Percentiles rank a stretch among this genome's conserved stretches.
Conservation (phyloP, 2,113 vertebrate species). For the Pyrgilauda ruficollis region DNA sequence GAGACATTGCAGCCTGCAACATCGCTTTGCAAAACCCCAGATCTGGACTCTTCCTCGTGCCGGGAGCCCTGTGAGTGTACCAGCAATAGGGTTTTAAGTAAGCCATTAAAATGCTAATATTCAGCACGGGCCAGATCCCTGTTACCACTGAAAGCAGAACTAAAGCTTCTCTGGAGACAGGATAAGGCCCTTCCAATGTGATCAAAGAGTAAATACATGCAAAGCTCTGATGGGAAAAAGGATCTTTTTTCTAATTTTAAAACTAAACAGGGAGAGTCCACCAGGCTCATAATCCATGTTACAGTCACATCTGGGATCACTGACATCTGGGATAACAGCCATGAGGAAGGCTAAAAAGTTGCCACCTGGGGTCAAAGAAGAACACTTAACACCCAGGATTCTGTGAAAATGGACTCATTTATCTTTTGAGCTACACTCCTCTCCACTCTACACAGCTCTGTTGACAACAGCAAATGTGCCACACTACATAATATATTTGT, state of each 20-base stretch:
- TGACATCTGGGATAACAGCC: background rate
- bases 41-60: background rate
- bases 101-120: conserved; percentile 62
- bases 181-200: conserved; percentile 51
- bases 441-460: background rate
- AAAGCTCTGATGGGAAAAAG: conserved; percentile 50
- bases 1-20: background rate
- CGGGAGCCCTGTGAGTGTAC: background rate
- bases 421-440: background rate
- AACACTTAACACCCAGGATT: background rate
- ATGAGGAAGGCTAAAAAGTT: background rate
- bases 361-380: background rate
- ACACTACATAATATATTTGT: background rate
- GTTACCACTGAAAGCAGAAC: conserved; percentile 44
- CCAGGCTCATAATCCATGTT: background rate
- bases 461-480: background rate
- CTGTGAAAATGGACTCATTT: background rate
- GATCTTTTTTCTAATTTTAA: conserved; percentile 59
- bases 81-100: conserved; percentile 28
- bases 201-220: conserved; percentile 61
- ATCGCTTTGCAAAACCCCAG: conserved; percentile 5
- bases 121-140: conserved; percentile 33
- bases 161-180: conserved; percentile 58
- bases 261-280: conserved; percentile 34
- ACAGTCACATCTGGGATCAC: conserved; percentile 16